These are phyloP conservation scores for Drosophila putrida DNA, from an alignment of 2,888 invertebrate species.

Conservation along the genomic window DNA sequence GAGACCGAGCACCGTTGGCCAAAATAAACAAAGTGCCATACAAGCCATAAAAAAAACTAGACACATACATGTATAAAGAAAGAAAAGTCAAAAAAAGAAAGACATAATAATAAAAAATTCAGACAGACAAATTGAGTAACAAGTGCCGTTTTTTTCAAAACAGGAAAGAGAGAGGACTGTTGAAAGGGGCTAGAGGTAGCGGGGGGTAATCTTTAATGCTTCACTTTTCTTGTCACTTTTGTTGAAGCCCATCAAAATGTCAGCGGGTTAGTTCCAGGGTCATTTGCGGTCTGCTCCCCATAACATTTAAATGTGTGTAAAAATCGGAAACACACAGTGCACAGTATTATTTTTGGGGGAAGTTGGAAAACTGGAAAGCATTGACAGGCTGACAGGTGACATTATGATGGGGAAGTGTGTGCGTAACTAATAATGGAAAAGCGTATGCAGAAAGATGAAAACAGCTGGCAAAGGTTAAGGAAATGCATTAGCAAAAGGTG, in stretches of 20 bases:
- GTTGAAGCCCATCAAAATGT: slow-evolving; percentile 42
- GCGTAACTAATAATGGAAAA: slow-evolving; percentile 24
- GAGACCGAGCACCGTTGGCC: slow-evolving; percentile 43
- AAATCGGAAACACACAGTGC: slow-evolving; percentile 48
- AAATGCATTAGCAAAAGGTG: slow-evolving; percentile 38
- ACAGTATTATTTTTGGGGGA: slow-evolving; percentile 26
- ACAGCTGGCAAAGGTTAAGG: slow-evolving; percentile 24
- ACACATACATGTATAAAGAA: slow-evolving; percentile 36
- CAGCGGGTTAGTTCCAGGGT: slow-evolving; percentile 56
- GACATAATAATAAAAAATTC: slow-evolving; percentile 53
- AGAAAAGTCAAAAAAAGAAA: slow-evolving; percentile 35
- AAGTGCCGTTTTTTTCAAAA: slow-evolving; percentile 57
- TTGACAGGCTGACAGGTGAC: slow-evolving; percentile 55
- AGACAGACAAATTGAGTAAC: slow-evolving; percentile 70
- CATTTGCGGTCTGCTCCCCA: slow-evolving; percentile 45
- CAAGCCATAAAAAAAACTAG: slow-evolving; percentile 47
- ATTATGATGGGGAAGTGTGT: slow-evolving; percentile 45
- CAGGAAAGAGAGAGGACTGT: slow-evolving; percentile 12
- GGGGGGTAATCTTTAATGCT: slow-evolving; percentile 29
- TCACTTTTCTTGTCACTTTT: slow-evolving; percentile 56
- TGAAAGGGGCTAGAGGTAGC: background rate
- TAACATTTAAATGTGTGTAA: slow-evolving; percentile 29
- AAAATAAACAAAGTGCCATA: slow-evolving; percentile 55
- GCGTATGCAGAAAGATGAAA: slow-evolving; percentile 24
- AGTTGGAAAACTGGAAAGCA: slow-evolving; percentile 20